Conservation (phyloP, 2,113 vertebrate species). For the Atrichornis clamosus region DNA sequence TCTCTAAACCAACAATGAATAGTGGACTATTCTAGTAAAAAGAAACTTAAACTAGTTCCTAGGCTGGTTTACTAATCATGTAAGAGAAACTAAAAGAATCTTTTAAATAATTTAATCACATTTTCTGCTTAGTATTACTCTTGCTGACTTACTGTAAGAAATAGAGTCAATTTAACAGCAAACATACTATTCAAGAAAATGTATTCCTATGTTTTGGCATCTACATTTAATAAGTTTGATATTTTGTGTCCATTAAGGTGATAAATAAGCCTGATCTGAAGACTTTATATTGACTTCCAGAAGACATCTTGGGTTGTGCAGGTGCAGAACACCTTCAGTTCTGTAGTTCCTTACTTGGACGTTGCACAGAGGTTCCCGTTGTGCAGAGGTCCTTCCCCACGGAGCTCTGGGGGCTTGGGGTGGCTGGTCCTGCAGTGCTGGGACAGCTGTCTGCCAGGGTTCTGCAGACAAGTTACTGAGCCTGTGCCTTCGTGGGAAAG, state of each 20-base stretch:
- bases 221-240: neutral
- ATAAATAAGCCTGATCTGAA: neutral
- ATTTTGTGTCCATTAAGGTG: neutral
- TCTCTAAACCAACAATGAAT: neutral
- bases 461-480: accelerated
- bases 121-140: neutral
- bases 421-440: accelerated
- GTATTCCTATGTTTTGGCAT: neutral
- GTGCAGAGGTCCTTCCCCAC: accelerated
- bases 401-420: neutral
- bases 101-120: neutral
- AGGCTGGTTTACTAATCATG: neutral
- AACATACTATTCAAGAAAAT: neutral
- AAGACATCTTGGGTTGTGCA: neutral
- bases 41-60: neutral
- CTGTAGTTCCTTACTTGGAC: neutral
- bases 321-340: neutral
- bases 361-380: accelerated
- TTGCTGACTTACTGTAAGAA: neutral
- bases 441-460: no score
- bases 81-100: neutral
- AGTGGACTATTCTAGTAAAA: neutral
- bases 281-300: neutral
- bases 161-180: neutral
- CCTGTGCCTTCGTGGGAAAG: neutral